Evolutionary conservation across 2,113 vertebrate genomes (phyloP), one percentile per base, ranked within the genome.

Genomic region (Opisthocomus hoazin): DNA sequence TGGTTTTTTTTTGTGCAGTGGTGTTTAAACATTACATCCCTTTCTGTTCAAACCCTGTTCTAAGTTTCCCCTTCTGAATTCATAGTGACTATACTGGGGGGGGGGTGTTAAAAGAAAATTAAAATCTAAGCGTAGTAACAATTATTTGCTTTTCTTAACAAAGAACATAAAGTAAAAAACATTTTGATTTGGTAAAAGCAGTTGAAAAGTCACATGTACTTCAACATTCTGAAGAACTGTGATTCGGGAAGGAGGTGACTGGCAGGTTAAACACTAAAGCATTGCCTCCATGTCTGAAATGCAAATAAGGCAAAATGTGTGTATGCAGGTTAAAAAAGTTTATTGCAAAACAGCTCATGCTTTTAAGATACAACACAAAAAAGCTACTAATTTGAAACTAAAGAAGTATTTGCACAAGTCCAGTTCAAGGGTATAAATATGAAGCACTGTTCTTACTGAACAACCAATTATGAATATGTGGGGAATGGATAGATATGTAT

Each of bases 271-370:
- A 53, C 29, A 50, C 17, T 29, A 24, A 66, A 92, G 71, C 23
- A 66, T 70, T 87, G 26, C 66, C 61, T 91, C 93, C 37, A 48
- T 34, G 39, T 79, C 73, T 51, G 22, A 95, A 91, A 94, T 64
- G 36, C 50, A 65, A 91, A 46, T 56, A 81, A 81, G 94, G 95
- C 82, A 91, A 96, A 95, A 84, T 14, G 39, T 71, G 75, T 83
- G 37, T 32, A 61, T 57, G n/a, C 46, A 74, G 34, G 26, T 93
- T 80, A 32, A 87, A 76, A 75, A 58, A 51, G 14, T 9, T 43
- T 74, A 78, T 50, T 89, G 69, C 73, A 70, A 39, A 89, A 84
- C 39, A 93, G 20, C 10, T 92, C 27, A 71, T 39, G 36, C 46
- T 94, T 74, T 84, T 78, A 50, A 77, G 64, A 65, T 77, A 48